Conservation (phyloP, 2,113 vertebrate genomes). For the Planiliza haematocheilus region DNA sequence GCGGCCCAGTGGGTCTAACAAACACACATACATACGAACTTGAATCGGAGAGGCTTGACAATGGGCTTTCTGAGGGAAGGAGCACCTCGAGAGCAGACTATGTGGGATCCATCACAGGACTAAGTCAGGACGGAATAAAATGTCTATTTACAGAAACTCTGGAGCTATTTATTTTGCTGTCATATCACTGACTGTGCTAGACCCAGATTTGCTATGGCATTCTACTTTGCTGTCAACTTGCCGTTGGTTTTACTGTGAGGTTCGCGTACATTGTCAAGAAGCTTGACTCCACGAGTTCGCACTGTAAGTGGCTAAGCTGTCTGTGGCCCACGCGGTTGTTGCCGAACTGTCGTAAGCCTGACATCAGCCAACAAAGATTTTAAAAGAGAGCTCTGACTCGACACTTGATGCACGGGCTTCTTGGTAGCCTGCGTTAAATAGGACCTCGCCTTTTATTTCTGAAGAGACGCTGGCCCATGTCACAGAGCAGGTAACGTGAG, state of each 20-base stretch:
- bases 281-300: slow-evolving; percentile 30
- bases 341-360: slow-evolving; percentile 67
- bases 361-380: slow-evolving; percentile 65
- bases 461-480: slow-evolving; percentile 25
- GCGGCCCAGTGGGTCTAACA: slow-evolving; percentile 68
- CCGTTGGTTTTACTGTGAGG: slow-evolving; percentile 32
- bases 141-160: slow-evolving; percentile 50
- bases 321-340: slow-evolving; percentile 57
- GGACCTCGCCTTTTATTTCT: slow-evolving; percentile 47
- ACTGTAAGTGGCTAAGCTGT: slow-evolving; percentile 18
- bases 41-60: slow-evolving; percentile 49
- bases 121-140: slow-evolving; percentile 40
- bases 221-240: slow-evolving; percentile 44
- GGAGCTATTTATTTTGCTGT: slow-evolving; percentile 32
- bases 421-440: slow-evolving; percentile 36
- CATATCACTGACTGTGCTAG: slow-evolving; percentile 17
- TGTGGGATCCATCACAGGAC: slow-evolving; percentile 46
- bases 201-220: slow-evolving; percentile 17
- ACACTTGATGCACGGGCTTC: slow-evolving; percentile 28
- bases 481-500: slow-evolving; percentile 48
- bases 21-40: slow-evolving; percentile 65
- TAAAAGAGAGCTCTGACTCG: slow-evolving; percentile 36
- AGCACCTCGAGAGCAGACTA: slow-evolving; percentile 40
- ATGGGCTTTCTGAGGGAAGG: slow-evolving; percentile 46
- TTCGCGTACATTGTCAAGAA: slow-evolving; percentile 41